Base-by-base conservation (phyloP, 2,888 invertebrate genomes). In the Acleris sparsana region DNA sequence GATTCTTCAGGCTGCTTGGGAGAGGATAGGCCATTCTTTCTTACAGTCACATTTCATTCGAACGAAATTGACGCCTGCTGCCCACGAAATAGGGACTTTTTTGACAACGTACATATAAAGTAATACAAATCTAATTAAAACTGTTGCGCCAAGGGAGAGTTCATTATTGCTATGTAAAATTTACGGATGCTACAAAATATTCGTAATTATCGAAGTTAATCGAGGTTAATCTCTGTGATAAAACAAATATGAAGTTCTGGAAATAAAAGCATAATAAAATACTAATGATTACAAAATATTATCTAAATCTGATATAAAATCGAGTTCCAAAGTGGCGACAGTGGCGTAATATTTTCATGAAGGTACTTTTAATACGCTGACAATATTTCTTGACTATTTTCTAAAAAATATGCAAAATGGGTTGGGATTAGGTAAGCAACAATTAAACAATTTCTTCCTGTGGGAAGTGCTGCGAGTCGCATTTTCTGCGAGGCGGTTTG, bases 1-100 rank as follows among this genome's bases (percentile, higher is more conserved):
- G 78, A 83, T 82, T 83, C 73, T 79, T 80, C 76, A 73, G 73
- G 71, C 69, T 73, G 59, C 72, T 72, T 67, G 70, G 75, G 73
- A 73, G 71, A 77, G 72, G 65, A 69, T 69, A 51, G 33, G 58
- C 73, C 70, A 74, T 77, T 69, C 22, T 75, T 73, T 75, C 76
- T 75, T 70, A 70, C 70, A 71, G 70, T 71, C 13, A 39, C 56
- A 57, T 46, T 57, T 67, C 46, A 55, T 55, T 53, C 29, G 53
- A 62, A 22, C 16, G 18, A 58, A 29, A 48, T 48, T 53, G 11
- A 58, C 25, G 18, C 43, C 58, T 46, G 29, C 16, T 20, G 17
- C 22, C 17, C 25, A 52, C 2, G 65, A 22, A 66, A 66, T 48
- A 56, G 3, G 55, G 52, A 46, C 46, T n/a, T 11, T 18, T 39